These are phyloP conservation scores for Cygnus olor DNA, from an alignment of 2,797 vertebrate species.

Conservation along the genomic window DNA sequence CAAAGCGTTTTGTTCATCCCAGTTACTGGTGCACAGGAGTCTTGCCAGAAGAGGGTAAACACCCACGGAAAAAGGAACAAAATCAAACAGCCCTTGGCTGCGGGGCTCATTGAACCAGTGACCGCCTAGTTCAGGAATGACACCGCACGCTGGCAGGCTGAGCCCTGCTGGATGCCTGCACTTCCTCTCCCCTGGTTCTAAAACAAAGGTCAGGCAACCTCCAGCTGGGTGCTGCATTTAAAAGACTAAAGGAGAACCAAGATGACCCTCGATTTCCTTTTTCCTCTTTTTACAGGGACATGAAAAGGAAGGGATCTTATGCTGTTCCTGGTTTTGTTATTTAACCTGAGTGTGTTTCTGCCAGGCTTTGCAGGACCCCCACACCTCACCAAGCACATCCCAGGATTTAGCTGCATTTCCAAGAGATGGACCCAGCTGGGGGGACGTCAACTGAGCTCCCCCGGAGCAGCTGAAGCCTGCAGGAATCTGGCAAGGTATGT, in stretches of 20 bases:
- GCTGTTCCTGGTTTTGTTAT: background rate
- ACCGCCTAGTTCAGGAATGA: background rate
- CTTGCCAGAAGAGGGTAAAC: background rate
- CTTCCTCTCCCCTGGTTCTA: background rate
- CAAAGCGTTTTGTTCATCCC: background rate
- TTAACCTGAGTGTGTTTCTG: fast-evolving
- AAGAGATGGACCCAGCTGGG: background rate
- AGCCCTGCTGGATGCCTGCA: background rate
- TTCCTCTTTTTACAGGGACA: background rate
- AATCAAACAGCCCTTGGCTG: background rate
- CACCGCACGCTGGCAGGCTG: fast-evolving
- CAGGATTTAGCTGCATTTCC: background rate
- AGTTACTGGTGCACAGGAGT: background rate
- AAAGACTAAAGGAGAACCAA: background rate
- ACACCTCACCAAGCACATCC: background rate
- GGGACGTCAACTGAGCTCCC: background rate
- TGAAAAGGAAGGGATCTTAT: background rate
- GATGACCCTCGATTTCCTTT: background rate
- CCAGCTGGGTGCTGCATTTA: background rate
- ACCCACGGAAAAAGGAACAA: background rate
- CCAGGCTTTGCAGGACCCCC: background rate
- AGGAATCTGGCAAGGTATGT: background rate
- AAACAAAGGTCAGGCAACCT: background rate
- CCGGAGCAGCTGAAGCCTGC: background rate
- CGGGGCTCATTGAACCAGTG: background rate